Evolutionary conservation across 2,113 vertebrate genomes (phyloP).

Genomic region (Arvicanthis niloticus): DNA sequence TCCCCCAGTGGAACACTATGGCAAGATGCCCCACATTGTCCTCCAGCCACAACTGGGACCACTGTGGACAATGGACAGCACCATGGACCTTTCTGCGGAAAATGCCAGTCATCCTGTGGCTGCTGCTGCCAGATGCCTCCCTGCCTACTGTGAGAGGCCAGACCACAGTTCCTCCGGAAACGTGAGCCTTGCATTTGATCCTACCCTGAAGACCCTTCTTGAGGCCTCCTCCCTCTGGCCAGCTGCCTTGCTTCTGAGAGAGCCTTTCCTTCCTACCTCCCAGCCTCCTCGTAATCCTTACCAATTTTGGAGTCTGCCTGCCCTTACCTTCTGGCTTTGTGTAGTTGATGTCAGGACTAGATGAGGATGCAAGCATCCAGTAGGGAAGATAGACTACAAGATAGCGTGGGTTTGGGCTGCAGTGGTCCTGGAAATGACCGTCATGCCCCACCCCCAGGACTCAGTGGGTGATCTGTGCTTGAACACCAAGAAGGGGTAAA

Average conservation of each 20-base stretch:
- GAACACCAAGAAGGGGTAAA: not conserved
- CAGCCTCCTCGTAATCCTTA: not conserved
- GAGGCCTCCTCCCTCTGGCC: rapidly evolving
- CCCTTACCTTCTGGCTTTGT: not conserved
- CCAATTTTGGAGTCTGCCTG: not conserved
- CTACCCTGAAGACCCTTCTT: not conserved
- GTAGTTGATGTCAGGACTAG: not conserved
- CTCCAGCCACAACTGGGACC: not conserved
- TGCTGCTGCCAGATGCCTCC: conserved; percentile 80
- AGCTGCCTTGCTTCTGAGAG: not conserved
- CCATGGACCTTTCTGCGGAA: not conserved
- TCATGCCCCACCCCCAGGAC: not conserved
- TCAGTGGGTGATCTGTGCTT: not conserved
- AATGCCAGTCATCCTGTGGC: conserved; percentile 55
- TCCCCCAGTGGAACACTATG: not conserved
- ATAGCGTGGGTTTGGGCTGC: not conserved
- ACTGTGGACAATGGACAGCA: rapidly evolving
- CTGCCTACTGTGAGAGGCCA: conserved; percentile 85
- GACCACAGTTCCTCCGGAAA: conserved; percentile 93
- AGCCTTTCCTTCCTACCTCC: not conserved
- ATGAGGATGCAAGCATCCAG: not conserved
- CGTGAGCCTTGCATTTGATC: conserved; percentile 87
- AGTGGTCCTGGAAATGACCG: not conserved
- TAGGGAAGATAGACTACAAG: not conserved
- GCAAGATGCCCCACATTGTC: rapidly evolving